Conservation (phyloP, 2,888 invertebrate species). For the Papilio elwesi region DNA sequence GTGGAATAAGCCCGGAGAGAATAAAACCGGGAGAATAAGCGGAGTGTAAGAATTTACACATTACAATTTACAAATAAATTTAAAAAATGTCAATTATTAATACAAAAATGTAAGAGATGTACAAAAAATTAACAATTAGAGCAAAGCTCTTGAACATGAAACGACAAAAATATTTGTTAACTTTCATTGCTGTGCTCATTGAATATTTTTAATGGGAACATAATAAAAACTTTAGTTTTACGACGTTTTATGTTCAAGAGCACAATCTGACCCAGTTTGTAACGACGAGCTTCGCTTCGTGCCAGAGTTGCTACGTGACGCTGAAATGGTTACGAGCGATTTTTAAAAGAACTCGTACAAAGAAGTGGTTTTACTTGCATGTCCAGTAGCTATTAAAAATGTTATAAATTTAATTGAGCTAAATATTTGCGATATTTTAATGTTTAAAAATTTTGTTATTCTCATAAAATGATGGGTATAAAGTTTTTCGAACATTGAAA, state of each 20-base stretch:
- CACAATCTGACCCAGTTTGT: slow-evolving; percentile 53
- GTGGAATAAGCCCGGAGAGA: too few species aligned
- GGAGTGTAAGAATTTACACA: too few species aligned
- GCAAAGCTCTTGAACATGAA: slow-evolving; percentile 7
- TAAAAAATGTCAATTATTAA: too few species aligned
- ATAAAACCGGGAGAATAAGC: too few species aligned
- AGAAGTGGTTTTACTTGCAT: slow-evolving; percentile 7
- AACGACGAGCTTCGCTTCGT: slow-evolving; percentile 44
- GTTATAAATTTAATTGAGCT: too few species aligned
- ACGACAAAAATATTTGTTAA: slow-evolving; percentile 59
- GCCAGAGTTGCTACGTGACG: slow-evolving; percentile 50
- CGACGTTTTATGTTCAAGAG: slow-evolving; percentile 42
- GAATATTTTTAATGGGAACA: slow-evolving; percentile 57
- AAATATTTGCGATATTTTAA: too few species aligned
- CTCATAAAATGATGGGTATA: too few species aligned
- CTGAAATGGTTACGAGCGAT: slow-evolving; percentile 45
- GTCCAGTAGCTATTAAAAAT: slow-evolving; percentile 11
- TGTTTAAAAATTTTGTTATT: too few species aligned
- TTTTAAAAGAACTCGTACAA: slow-evolving; percentile 38
- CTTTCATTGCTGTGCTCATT: slow-evolving; percentile 40
- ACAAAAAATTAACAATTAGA: background rate
- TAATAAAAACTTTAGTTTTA: slow-evolving; percentile 52
- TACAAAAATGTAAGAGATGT: too few species aligned
- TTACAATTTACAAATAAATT: too few species aligned
- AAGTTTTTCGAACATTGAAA: too few species aligned